Percentiles rank a stretch among this genome's conserved stretches.
phyloP scores from a whole-genome alignment of 2,797 vertebrate genomes.

The Falco cherrug region DNA sequence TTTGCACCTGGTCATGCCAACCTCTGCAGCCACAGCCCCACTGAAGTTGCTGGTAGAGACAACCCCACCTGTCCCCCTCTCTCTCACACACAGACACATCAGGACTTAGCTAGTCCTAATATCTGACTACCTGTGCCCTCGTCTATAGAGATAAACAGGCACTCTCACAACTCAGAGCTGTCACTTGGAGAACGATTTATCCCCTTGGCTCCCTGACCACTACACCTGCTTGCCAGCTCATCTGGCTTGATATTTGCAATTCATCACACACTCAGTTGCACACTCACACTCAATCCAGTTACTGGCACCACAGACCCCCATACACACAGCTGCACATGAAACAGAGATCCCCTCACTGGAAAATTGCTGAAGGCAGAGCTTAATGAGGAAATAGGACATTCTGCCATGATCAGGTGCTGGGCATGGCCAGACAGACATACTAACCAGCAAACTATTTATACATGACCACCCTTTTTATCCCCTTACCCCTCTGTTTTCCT shows the following conservation, averaged over 20 bases:
- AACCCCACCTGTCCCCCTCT: background rate
- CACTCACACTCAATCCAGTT: background rate
- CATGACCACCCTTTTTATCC: background rate
- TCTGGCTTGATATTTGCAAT: background rate
- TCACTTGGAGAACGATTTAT: background rate
- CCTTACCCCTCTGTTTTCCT: background rate
- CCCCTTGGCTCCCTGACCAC: background rate
- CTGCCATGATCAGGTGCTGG: too few species aligned
- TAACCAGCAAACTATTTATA: background rate
- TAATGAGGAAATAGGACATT: background rate
- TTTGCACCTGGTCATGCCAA: background rate
- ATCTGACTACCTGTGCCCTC: background rate
- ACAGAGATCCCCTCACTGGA: background rate
- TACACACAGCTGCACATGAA: background rate
- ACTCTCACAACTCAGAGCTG: background rate
- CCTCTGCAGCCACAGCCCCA: background rate
- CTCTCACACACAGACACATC: fast-evolving
- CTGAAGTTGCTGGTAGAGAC: background rate
- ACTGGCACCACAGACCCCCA: background rate
- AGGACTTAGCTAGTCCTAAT: fast-evolving
- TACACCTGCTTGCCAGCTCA: background rate
- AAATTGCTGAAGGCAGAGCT: background rate
- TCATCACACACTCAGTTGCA: background rate
- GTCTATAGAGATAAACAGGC: background rate
- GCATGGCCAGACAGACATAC: too few species aligned